These are phyloP conservation scores for Calliphora vicina DNA, from an alignment of 1,140 invertebrate genomes.

Conservation along the genomic window DNA sequence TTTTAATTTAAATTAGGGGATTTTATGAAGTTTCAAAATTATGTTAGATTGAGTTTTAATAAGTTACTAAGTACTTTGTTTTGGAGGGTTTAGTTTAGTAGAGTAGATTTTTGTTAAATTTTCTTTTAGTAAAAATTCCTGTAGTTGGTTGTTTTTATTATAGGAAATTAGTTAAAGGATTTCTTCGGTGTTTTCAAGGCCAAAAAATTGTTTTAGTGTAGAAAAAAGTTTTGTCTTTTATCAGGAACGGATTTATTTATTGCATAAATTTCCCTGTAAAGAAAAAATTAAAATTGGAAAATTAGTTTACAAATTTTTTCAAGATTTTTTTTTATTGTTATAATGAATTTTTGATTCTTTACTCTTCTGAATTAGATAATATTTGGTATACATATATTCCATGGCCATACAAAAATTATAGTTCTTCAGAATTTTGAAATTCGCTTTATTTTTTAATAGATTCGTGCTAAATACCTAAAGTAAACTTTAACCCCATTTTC, in stretches of 20 bases:
- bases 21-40: no score
- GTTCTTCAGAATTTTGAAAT: no score
- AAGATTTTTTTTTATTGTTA: no score
- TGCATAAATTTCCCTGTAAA: constrained; percentile 22
- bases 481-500: no score
- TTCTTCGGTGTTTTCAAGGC: neutral
- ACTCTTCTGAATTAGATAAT: no score
- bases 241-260: constrained; percentile 19
- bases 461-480: no score
- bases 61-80: neutral
- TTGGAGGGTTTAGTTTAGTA: neutral
- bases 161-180: neutral
- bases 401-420: no score
- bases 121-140: constrained; percentile 5
- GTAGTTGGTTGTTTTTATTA: constrained; percentile 17
- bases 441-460: no score
- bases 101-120: neutral
- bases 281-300: neutral
- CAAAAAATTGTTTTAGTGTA: constrained; percentile 11
- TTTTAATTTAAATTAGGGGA: neutral
- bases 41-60: neutral
- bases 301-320: neutral
- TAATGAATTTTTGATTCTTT: no score
- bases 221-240: constrained; percentile 28
- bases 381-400: no score